phyloP scores from a whole-genome alignment of 2,888 invertebrate genomes.

The Elmis aenea region DNA sequence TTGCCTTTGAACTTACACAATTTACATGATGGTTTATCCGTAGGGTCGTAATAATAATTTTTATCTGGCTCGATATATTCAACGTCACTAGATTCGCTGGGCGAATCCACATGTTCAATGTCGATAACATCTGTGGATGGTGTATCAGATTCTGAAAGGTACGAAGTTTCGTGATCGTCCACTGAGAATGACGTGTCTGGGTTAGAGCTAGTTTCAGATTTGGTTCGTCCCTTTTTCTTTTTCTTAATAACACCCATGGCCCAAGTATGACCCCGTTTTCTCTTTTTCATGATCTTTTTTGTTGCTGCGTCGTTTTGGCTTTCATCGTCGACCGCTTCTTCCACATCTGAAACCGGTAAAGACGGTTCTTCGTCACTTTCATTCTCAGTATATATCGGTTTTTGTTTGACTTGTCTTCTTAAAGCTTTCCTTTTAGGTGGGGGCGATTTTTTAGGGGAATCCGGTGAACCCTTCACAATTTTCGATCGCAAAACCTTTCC shows the following conservation, averaged over 20 bases:
- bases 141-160: too few relatives aligned
- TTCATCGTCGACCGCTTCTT: background rate
- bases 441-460: background rate
- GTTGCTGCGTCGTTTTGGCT: background rate
- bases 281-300: constrained; percentile 9
- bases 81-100: constrained; percentile 4
- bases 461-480: background rate
- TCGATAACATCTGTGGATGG: too few relatives aligned
- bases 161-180: constrained; percentile 14
- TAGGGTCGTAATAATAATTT: constrained; percentile 47
- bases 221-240: constrained; percentile 38
- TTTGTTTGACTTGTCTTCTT: background rate
- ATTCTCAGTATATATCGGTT: background rate
- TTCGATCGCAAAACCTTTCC: constrained; percentile 1
- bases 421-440: constrained; percentile 1
- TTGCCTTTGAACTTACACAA: constrained; percentile 56
- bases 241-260: constrained; percentile 35
- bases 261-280: constrained; percentile 21
- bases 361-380: background rate
- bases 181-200: constrained; percentile 6
- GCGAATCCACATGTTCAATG: background rate
- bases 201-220: too few relatives aligned
- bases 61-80: constrained; percentile 36
- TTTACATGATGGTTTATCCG: constrained; percentile 52
- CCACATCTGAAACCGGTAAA: background rate